phyloP scores from a whole-genome alignment of 2,888 invertebrate species.

The Apotomis betuletana region DNA sequence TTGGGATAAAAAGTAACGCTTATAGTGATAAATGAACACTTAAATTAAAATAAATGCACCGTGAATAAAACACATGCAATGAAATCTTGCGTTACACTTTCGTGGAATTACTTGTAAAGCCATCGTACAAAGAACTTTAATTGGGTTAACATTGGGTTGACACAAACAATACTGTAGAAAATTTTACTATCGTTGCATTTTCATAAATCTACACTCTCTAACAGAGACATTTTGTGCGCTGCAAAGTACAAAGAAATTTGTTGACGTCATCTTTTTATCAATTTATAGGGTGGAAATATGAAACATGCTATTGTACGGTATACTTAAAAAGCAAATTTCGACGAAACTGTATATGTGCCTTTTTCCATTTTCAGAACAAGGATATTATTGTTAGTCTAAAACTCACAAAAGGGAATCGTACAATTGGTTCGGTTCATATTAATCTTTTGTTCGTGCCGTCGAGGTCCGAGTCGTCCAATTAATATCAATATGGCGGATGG shows the following conservation, averaged over 20 bases:
- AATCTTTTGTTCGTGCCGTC: slow-evolving; percentile 66
- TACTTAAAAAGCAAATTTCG: neutral
- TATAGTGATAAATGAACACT: too few species aligned
- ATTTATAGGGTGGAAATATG: neutral
- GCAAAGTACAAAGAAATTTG: neutral
- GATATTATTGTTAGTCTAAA: slow-evolving; percentile 60
- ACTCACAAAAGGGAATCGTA: slow-evolving; percentile 69
- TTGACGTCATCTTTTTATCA: neutral
- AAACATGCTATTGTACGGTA: neutral
- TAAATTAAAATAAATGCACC: too few species aligned
- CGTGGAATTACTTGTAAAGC: too few species aligned
- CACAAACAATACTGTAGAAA: neutral
- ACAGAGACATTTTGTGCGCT: neutral
- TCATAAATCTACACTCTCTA: too few species aligned
- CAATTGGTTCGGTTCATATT: slow-evolving; percentile 65
- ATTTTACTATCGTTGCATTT: neutral
- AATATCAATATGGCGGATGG: slow-evolving; percentile 69
- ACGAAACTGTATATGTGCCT: neutral
- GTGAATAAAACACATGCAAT: too few species aligned
- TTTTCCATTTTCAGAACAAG: slow-evolving; percentile 46
- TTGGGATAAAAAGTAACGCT: too few species aligned
- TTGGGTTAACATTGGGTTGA: neutral
- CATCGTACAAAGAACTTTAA: neutral
- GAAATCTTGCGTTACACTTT: too few species aligned
- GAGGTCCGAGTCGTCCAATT: slow-evolving; percentile 67